A percentile compares a stretch with the other conserved stretches of the same genome.
These are phyloP conservation scores for Lottia gigantea DNA, from an alignment of 2,888 invertebrate genomes.

Conservation along the genomic window DNA sequence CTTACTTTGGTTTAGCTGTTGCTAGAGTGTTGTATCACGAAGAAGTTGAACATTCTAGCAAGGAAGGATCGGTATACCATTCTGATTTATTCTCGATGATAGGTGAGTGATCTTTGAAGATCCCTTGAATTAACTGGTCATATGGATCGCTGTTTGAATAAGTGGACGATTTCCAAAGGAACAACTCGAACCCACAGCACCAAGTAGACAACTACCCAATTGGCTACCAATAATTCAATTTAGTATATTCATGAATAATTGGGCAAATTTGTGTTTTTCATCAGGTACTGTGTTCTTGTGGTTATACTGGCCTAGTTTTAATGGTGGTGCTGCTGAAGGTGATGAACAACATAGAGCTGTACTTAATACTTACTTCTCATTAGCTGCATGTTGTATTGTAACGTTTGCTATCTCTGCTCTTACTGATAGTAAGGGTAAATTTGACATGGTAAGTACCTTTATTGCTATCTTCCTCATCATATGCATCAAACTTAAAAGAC, in stretches of 20 bases:
- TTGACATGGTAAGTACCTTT: constrained; percentile 54
- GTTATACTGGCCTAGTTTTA: constrained; percentile 98
- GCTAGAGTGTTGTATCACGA: constrained; percentile 74
- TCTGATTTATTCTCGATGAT: constrained; percentile 95
- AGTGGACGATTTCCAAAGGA: no score
- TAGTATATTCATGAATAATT: no score
- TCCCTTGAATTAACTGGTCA: no score
- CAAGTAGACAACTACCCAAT: no score
- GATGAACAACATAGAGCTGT: constrained; percentile 85
- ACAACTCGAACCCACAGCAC: no score
- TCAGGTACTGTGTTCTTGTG: constrained; percentile 91
- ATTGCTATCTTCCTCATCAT: no score
- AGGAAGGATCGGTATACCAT: constrained; percentile 74
- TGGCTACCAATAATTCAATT: no score
- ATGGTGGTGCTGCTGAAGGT: constrained; percentile 78
- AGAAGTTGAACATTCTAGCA: constrained; percentile 47
- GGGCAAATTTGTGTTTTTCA: neutral
- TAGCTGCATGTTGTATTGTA: constrained; percentile 83
- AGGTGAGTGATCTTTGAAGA: constrained; percentile 71
- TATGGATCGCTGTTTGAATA: no score
- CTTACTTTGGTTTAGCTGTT: constrained; percentile 91
- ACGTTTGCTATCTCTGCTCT: constrained; percentile 85
- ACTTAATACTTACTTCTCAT: constrained; percentile 90
- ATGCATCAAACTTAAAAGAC: no score
- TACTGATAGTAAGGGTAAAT: constrained; percentile 67